Base-by-base conservation (phyloP, 1,140 invertebrate species). In the Pachyrhynchus sulphureomaculatus region DNA sequence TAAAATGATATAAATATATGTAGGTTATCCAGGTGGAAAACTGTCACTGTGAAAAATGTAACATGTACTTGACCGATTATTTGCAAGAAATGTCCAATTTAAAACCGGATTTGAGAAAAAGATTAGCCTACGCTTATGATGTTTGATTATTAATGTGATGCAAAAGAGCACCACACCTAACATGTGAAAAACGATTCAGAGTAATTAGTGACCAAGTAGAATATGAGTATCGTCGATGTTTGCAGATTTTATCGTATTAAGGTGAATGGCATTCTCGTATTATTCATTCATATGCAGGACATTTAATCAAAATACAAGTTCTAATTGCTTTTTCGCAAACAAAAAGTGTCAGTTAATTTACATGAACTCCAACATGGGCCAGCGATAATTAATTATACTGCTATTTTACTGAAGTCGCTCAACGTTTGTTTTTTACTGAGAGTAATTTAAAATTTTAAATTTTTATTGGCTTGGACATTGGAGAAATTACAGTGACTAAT, bases 151-250 rank as follows among this genome's bases (percentile, higher is more conserved):
- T 57, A 64, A 64, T 53, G 39, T 32, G 36, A 49, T 37, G 53
- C 49, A 63, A 58, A 48, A 21, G 41, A 26, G 60, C 29, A 45
- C 62, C 62, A 53, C 62, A 64, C 62, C 62, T 64, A 64, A 53
- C 55, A 58, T 39, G 42, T 64, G 62, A 53, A 57, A 59, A 57
- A 59, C 55, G 49, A 58, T 64, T 64, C 62, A 53, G 32, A 12
- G 62, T 64, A 64, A 64, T 64, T 60, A 64, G 56, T 64, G 45
- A 36, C 21, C 55, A 58, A 64, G 33, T 53, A 53, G 56, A 45
- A 49, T 51, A 53, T 42, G 47, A 64, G 56, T 64, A 64, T 61
- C 51, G 51, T 49, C 41, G 36, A 64, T 53, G 49, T 55, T 59
- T 52, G 51, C 51, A 33, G 62, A 64, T 64, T 58, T 64, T 64